Base-by-base conservation (phyloP, 2,113 vertebrate genomes). In the Hucho hucho region DNA sequence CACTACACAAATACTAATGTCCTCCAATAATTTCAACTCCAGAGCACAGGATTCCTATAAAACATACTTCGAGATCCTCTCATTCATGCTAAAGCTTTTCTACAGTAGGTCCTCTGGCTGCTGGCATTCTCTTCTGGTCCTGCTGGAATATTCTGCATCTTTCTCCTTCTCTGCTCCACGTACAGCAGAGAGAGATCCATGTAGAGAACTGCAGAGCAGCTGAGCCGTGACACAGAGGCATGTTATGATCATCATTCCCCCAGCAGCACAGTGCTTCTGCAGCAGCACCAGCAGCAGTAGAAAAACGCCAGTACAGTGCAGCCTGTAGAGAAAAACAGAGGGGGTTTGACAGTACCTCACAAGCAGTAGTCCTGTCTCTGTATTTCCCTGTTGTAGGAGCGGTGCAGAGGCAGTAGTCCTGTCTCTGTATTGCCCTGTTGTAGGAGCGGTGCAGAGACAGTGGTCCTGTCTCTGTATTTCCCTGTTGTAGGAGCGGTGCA, bases 341-440 rank as follows among this genome's bases (percentile, higher is more conserved):
- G 53, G 81, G 73, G n/a, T 85, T 22, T 22, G 83, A 88, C 89
- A 79, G 83, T 91, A 92, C 91, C 91, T 92, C 70, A 61, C 49
- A 71, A 83, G 84, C 72, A 76, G 78, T 64, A 13, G 9, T 68
- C 78, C 68, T 67, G 14, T 7, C 28, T 32, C 29, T 20, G 37
- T 14, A 66, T 73, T 32, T 24, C 63, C 68, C 70, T 61, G 73
- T 70, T 78, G 77, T 75, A 77, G 80, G 80, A 78, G 28, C 77
- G 25, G 81, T 26, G 85, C 84, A 74, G 84, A 81, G 86, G 80
- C 87, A 75, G 64, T 87, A 89, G 93, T 92, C 78, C 68, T 67
- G 14, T 7, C 28, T 32, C 29, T 20, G 37, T 14, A 66, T 73
- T 32, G 20, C 63, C 68, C 70, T 61, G 73, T 70, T 78, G 77